Conservation (phyloP, 2,888 invertebrate genomes). For the Lomographa bimaculata region DNA sequence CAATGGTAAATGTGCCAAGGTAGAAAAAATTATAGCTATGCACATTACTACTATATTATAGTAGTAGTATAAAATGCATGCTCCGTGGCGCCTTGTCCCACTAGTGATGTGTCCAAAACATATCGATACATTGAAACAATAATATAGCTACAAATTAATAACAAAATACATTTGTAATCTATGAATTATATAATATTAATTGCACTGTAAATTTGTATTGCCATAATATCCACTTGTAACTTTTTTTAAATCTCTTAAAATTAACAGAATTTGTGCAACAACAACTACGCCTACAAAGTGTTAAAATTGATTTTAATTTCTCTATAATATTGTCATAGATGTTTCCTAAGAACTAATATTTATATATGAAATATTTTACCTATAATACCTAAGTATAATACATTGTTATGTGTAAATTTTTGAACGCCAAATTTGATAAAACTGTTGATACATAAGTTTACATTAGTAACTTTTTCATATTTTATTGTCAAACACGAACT, state of each 20-base stretch:
- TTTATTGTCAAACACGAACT: conserved; percentile 26
- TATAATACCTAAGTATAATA: conserved; percentile 23
- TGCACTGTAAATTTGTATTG: conserved; percentile 40
- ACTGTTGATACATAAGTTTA: conserved; percentile 13
- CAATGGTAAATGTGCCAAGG: no score
- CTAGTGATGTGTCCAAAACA: no score
- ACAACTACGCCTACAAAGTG: conserved; percentile 76
- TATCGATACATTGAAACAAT: no score
- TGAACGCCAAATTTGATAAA: conserved; percentile 8
- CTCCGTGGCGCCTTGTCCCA: no score
- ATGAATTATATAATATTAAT: conserved; percentile 37
- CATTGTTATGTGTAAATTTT: conserved; percentile 5
- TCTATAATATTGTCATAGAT: conserved; percentile 29
- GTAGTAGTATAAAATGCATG: no score
- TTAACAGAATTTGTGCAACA: conserved; percentile 72
- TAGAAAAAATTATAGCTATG: no score
- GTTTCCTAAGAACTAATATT: conserved; percentile 9
- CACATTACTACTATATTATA: no score
- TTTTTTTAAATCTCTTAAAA: conserved; percentile 43
- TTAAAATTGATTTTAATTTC: conserved; percentile 38
- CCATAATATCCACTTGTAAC: conserved; percentile 23
- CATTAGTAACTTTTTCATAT: conserved; percentile 18
- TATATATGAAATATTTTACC: conserved; percentile 19
- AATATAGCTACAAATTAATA: no score
- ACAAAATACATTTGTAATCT: no score